These are phyloP conservation scores for Bettongia penicillata DNA, from an alignment of 2,113 vertebrate genomes.

Conservation along the genomic window DNA sequence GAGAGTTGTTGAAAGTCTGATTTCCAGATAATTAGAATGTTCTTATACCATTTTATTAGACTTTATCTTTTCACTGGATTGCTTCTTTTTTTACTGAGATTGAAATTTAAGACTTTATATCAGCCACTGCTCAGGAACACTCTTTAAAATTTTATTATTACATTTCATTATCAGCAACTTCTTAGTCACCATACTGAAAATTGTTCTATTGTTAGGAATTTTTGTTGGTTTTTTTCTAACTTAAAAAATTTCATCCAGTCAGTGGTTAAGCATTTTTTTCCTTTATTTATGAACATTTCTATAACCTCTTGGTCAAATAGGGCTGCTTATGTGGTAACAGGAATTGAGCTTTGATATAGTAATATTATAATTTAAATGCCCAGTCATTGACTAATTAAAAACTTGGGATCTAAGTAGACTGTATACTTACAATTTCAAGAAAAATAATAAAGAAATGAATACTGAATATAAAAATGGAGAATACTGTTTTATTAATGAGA, in stretches of 20 bases:
- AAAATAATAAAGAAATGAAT: slow-evolving; percentile 73
- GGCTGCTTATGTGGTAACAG: slow-evolving; percentile 36
- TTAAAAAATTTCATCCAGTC: slow-evolving; percentile 53
- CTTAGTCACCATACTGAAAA: slow-evolving; percentile 49
- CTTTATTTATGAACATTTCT: neutral
- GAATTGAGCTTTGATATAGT: slow-evolving; percentile 26
- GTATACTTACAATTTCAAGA: slow-evolving; percentile 67
- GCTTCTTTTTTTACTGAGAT: slow-evolving; percentile 3
- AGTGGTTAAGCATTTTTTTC: neutral
- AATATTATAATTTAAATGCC: slow-evolving; percentile 74
- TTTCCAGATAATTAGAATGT: neutral
- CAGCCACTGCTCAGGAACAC: slow-evolving; percentile 32
- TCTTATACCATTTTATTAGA: slow-evolving; percentile 10
- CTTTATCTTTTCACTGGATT: slow-evolving; percentile 30
- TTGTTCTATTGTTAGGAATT: neutral
- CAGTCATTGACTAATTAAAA: slow-evolving; percentile 69
- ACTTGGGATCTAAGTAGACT: slow-evolving; percentile 60
- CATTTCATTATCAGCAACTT: slow-evolving; percentile 19
- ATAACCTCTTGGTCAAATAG: slow-evolving; percentile 47
- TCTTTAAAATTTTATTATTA: slow-evolving; percentile 29
- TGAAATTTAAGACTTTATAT: slow-evolving; percentile 37
- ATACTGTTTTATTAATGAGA: slow-evolving; percentile 71
- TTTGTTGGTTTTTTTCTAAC: slow-evolving; percentile 54
- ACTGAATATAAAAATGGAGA: slow-evolving; percentile 56
- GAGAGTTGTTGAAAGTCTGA: slow-evolving; percentile 26